These are phyloP conservation scores for Enteromius argenteus DNA, from an alignment of 2,797 vertebrate species.

Conservation along the genomic window DNA sequence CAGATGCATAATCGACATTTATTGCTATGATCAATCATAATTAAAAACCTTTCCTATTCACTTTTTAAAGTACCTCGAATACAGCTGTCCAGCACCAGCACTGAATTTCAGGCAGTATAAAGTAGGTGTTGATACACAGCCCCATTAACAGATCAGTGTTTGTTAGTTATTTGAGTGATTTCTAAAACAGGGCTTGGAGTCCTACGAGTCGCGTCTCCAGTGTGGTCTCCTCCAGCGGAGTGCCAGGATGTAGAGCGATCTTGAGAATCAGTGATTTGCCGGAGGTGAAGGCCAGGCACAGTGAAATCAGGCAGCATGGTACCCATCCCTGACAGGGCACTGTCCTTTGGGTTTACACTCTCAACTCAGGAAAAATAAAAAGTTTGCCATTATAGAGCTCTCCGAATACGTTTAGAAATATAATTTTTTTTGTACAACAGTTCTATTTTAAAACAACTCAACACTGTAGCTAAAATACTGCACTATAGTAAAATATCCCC, in stretches of 20 bases:
- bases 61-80: background rate
- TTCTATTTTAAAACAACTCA: constrained; percentile 71
- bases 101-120: constrained; percentile 69
- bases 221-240: constrained; percentile 42
- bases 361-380: constrained; percentile 66
- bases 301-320: constrained; percentile 79
- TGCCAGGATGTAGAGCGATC: constrained; percentile 52
- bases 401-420: constrained; percentile 74
- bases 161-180: constrained; percentile 52
- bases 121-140: constrained; percentile 54
- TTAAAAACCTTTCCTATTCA: constrained; percentile 54
- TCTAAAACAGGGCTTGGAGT: constrained; percentile 51
- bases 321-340: constrained; percentile 62
- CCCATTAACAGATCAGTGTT: constrained; percentile 51
- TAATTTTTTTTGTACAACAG: constrained; percentile 67
- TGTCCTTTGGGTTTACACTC: constrained; percentile 71
- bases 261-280: constrained; percentile 32
- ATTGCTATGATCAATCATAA: constrained; percentile 81
- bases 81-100: constrained; percentile 55
- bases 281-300: constrained; percentile 71
- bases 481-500: constrained; percentile 78
- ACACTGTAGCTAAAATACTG: constrained; percentile 80
- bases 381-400: constrained; percentile 66
- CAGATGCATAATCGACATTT: constrained; percentile 83
- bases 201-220: constrained; percentile 34